phyloP scores from a whole-genome alignment of 2,797 vertebrate genomes.

The Ibycter americanus region DNA sequence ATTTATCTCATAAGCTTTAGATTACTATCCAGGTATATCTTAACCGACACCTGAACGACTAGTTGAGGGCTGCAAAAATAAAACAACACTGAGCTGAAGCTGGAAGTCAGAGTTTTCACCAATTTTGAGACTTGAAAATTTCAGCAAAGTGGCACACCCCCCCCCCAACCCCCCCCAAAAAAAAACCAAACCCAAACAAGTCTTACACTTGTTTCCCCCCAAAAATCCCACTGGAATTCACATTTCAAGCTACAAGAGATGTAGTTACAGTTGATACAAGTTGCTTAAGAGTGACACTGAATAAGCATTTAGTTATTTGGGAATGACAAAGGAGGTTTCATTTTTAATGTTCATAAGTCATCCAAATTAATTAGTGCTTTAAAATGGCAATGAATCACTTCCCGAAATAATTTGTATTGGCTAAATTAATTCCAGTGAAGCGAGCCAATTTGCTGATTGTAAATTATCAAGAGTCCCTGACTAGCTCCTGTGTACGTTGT shows the following conservation, averaged over 20 bases:
- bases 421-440: conserved; percentile 61
- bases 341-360: conserved; percentile 51
- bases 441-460: conserved; percentile 54
- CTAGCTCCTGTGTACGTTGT: neutral
- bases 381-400: conserved; percentile 63
- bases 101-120: neutral
- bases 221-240: neutral
- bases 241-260: neutral
- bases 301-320: conserved; percentile 21
- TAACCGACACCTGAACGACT: neutral
- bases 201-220: neutral
- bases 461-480: conserved; percentile 18
- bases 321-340: conserved; percentile 57
- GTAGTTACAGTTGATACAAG: neutral
- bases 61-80: neutral
- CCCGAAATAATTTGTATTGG: conserved; percentile 55
- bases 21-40: neutral
- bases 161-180: too few relatives aligned
- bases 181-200: neutral
- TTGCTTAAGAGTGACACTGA: conserved; percentile 29
- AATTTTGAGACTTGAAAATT: neutral
- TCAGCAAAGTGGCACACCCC: neutral
- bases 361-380: conserved; percentile 49
- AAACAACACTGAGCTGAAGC: neutral
- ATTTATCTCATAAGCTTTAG: neutral